These are phyloP conservation scores for Pseudomugil tenellus DNA, from an alignment of 2,797 vertebrate genomes.

Conservation along the genomic window DNA sequence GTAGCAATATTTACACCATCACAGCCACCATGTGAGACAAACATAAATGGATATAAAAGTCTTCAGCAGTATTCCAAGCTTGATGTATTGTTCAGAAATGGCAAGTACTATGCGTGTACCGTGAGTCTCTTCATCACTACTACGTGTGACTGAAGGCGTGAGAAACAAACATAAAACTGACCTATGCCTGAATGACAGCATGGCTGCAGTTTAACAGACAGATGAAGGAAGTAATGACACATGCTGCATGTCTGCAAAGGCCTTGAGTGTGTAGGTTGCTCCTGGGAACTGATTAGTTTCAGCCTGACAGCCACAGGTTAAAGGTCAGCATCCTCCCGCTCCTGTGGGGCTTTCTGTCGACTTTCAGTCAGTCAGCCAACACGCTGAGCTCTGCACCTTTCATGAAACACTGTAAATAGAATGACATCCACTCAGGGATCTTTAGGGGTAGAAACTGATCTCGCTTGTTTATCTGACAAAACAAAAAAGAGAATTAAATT, in stretches of 20 bases:
- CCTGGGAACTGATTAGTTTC: constrained; percentile 29
- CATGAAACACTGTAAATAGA: constrained; percentile 7
- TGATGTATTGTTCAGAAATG: neutral
- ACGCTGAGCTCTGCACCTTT: constrained; percentile 9
- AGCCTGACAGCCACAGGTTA: constrained; percentile 32
- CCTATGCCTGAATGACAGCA: constrained; percentile 4
- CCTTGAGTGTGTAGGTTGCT: constrained; percentile 5
- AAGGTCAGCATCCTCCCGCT: constrained; percentile 23
- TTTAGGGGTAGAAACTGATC: neutral
- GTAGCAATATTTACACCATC: neutral
- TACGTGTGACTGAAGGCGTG: neutral
- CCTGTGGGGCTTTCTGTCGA: constrained; percentile 11
- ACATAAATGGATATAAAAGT: neutral
- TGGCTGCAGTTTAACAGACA: constrained; percentile 2
- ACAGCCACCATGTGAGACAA: neutral
- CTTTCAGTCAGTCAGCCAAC: constrained; percentile 16
- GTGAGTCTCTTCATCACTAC: neutral
- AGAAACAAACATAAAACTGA: constrained; percentile 6
- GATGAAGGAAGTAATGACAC: constrained; percentile 1
- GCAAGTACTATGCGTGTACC: neutral
- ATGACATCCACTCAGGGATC: neutral
- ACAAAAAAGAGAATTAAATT: neutral
- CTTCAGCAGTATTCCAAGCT: neutral
- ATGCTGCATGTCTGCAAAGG: constrained; percentile 6
- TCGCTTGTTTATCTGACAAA: neutral